Conservation (phyloP, 1,140 invertebrate genomes). For the Drosophila tani region DNA sequence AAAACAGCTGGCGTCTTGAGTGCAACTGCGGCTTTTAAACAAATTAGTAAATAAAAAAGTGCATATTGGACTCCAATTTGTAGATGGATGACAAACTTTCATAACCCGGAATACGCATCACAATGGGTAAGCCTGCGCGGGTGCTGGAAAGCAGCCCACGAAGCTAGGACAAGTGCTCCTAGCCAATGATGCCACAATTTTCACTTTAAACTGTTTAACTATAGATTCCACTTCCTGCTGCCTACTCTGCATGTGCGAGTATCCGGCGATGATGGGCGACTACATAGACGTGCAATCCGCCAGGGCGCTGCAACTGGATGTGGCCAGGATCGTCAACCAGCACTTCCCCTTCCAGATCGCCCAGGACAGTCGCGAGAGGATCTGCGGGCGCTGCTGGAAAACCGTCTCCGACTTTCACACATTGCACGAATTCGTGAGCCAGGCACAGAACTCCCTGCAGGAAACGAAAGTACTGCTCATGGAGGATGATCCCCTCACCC, state of each 20-base stretch:
- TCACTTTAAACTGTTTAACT: conserved; percentile 3
- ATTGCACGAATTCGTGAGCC: conserved; percentile 70
- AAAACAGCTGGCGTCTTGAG: conserved; percentile 42
- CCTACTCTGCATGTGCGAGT: conserved; percentile 68
- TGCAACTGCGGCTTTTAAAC: conserved; percentile 43
- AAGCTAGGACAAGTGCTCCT: background rate
- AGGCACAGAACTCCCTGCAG: conserved; percentile 61
- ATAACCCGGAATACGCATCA: conserved; percentile 7
- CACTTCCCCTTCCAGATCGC: conserved; percentile 58
- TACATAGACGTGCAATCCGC: conserved; percentile 56
- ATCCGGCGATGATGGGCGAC: conserved; percentile 26
- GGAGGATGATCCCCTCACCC: conserved; percentile 69
- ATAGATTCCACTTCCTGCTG: conserved; percentile 32
- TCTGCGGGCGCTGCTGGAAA: conserved; percentile 72
- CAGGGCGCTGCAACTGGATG: conserved; percentile 43
- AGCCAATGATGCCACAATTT: conserved; percentile 10
- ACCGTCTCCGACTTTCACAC: conserved; percentile 68
- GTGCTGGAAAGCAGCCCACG: background rate
- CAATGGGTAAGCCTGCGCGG: conserved; percentile 29
- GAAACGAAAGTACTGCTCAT: conserved; percentile 60
- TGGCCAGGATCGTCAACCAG: conserved; percentile 57
- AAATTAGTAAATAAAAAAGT: conserved; percentile 47
- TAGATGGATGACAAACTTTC: conserved; percentile 25
- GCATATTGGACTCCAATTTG: conserved; percentile 5
- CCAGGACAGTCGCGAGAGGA: conserved; percentile 34